Percentiles rank a stretch among this genome's conserved stretches.
These are phyloP conservation scores for Myzus persicae DNA, from an alignment of 1,140 invertebrate genomes.

Conservation along the genomic window DNA sequence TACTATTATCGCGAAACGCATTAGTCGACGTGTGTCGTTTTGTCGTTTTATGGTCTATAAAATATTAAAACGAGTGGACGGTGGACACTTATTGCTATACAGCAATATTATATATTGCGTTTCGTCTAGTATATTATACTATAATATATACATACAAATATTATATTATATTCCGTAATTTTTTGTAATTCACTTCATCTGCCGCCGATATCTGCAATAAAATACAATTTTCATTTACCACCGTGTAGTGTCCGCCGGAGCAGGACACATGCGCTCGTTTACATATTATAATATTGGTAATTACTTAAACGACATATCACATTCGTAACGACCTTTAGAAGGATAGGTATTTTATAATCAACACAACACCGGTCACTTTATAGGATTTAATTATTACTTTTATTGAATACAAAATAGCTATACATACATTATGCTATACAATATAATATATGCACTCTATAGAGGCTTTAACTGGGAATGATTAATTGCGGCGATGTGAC, in stretches of 20 bases:
- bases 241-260: neutral
- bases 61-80: conserved; percentile 6
- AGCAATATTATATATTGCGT: neutral
- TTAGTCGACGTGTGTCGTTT: conserved; percentile 5
- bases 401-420: neutral
- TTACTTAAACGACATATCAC: neutral
- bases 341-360: neutral
- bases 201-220: neutral
- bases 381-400: neutral
- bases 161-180: neutral
- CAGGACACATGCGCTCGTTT: neutral
- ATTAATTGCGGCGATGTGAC: neutral
- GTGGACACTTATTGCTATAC: neutral
- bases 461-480: neutral
- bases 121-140: neutral
- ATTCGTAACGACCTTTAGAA: neutral
- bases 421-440: too few species aligned
- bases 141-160: neutral
- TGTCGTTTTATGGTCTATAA: conserved; percentile 6
- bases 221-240: neutral
- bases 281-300: neutral
- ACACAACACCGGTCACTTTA: neutral
- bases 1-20: neutral
- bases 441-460: too few species aligned
- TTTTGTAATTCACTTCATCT: neutral